Percentiles rank a stretch among this genome's conserved stretches.
phyloP scores from a whole-genome alignment of 2,797 vertebrate genomes.

The Eupleurogrammus muticus region DNA sequence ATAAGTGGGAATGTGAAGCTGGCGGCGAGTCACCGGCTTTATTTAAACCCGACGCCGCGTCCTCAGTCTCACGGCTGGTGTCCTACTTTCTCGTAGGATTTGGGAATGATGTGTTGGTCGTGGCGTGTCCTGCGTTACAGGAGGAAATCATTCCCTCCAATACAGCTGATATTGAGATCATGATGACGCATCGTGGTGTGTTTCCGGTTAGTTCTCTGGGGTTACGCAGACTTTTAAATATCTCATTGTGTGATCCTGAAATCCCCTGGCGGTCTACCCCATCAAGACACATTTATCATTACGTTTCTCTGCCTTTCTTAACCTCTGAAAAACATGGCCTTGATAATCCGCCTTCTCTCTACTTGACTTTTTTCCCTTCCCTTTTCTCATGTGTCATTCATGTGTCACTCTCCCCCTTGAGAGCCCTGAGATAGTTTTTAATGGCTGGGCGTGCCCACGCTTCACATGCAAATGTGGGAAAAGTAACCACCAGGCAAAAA shows the following conservation, averaged over 20 bases:
- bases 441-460: conserved; percentile 59
- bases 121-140: neutral
- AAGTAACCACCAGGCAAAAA: conserved; percentile 62
- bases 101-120: conserved; percentile 30
- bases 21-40: conserved; percentile 57
- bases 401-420: conserved; percentile 29
- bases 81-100: conserved; percentile 52
- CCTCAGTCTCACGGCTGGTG: conserved; percentile 47
- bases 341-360: conserved; percentile 40
- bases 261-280: conserved; percentile 6
- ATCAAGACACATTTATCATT: conserved; percentile 27
- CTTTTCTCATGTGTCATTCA: conserved; percentile 55
- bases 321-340: conserved; percentile 31
- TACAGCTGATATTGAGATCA: conserved; percentile 8
- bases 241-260: conserved; percentile 20
- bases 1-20: conserved; percentile 62
- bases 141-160: conserved; percentile 16
- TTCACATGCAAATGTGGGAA: conserved; percentile 74
- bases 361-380: neutral
- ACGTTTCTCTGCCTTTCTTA: conserved; percentile 29
- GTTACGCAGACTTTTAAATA: conserved; percentile 1
- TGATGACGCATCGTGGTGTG: neutral
- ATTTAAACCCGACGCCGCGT: conserved; percentile 49
- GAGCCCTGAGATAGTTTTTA: conserved; percentile 61
- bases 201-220: conserved; percentile 16